Base-by-base conservation (phyloP, 2,797 vertebrate genomes). In the Moxostoma hubbsi region DNA sequence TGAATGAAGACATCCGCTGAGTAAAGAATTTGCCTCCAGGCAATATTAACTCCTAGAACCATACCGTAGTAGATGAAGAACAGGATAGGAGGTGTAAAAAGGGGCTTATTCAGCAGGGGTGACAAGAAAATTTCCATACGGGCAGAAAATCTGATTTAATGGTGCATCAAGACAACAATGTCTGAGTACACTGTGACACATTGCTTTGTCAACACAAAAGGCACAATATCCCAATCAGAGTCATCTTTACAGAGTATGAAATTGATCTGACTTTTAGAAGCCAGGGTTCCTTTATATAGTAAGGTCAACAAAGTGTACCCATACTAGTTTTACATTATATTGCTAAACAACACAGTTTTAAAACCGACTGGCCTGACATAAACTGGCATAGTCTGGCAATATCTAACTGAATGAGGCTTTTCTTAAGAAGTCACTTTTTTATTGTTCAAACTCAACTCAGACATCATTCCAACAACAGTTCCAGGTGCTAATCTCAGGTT, bases 61-160 rank as follows among this genome's bases (percentile, higher is more conserved):
- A 58, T 85, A 89, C 85, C 55, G 63, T 86, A 77, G 75, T 72
- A 79, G 79, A 85, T 79, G 73, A 74, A 72, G 79, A 82, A 82
- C 77, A 66, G 86, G 81, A 85, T 86, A 84, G 83, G 86, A 83
- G 69, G 85, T 88, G 86, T 89, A 90, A 92, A 91, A 87, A 84
- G 79, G 49, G 87, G 81, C 86, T 86, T 87, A 89, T 83, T 83
- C 81, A 85, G 90, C 83, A 80, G 82, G 89, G 91, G 92, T 84
- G 86, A 89, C 84, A 88, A 24, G 85, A 82, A 85, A 51, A 93
- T 93, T 94, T 93, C 91, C 92, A 93, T 93, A 92, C 89, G 88
- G 87, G 92, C 91, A 93, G 92, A 92, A 94, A 94, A 95, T 94
- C 91, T 92, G 91, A 95, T 95, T 95, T 94, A 92, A 94, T 92